Conservation (phyloP, 2,888 invertebrate species). For the Lissonota sp. region DNA sequence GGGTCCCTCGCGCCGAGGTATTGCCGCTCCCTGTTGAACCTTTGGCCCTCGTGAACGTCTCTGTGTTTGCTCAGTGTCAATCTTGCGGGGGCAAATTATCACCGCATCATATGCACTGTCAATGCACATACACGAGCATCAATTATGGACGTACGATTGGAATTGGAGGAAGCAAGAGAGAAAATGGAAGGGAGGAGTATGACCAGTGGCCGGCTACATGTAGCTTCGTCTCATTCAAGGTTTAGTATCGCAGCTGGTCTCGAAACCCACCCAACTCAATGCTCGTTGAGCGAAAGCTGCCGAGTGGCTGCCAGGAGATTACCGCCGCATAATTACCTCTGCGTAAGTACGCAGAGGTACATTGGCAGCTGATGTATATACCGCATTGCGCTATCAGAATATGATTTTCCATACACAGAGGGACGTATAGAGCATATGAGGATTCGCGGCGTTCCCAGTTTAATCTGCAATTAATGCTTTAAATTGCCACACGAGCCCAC, state of each 20-base stretch:
- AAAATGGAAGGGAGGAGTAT: conserved; percentile 33
- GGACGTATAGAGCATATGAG: conserved; percentile 60
- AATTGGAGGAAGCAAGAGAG: conserved; percentile 27
- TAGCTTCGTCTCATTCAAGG: conserved; percentile 71
- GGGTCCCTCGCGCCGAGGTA: conserved; percentile 18
- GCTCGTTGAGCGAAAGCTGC: conserved; percentile 69
- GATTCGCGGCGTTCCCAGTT: conserved; percentile 72
- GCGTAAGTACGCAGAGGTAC: conserved; percentile 63
- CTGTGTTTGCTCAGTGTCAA: conserved; percentile 71
- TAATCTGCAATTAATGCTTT: conserved; percentile 83
- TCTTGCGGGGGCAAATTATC: conserved; percentile 71
- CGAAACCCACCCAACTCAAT: conserved; percentile 8
- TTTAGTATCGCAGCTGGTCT: conserved; percentile 69
- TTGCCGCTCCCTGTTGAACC: conserved; percentile 3
- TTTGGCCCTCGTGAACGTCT: conserved; percentile 28
- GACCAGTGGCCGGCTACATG: conserved; percentile 31
- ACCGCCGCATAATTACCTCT: conserved; percentile 81
- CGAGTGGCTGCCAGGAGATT: conserved; percentile 81
- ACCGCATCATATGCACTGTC: conserved; percentile 46
- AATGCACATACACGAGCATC: conserved; percentile 66
- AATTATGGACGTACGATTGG: conserved; percentile 74
- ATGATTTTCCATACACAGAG: conserved; percentile 44
- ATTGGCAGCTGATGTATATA: conserved; percentile 29
- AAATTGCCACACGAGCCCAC: conserved; percentile 80
- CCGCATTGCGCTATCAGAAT: conserved; percentile 44